A percentile compares a stretch with the other conserved stretches of the same genome.
These are phyloP conservation scores for Ophion ventricosus DNA, from an alignment of 2,888 invertebrate genomes.

Conservation along the genomic window DNA sequence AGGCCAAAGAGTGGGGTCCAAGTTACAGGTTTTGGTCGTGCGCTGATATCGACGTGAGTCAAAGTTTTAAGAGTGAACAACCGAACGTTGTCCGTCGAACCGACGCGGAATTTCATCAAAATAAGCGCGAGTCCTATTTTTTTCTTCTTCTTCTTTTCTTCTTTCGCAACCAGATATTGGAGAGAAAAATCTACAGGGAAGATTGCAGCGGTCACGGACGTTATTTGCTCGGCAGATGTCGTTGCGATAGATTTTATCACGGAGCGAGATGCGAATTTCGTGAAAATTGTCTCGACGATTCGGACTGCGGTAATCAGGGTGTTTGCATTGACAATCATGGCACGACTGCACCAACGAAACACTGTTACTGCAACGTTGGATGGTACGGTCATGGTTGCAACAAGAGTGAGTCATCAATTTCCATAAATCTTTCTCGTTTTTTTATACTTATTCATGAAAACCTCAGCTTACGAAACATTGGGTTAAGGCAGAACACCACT, in stretches of 20 bases:
- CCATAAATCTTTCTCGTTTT: not conserved
- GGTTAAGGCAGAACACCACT: too few species aligned
- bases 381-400: conserved; percentile 94
- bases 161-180: conserved; percentile 75
- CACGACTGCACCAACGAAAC: conserved; percentile 91
- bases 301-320: conserved; percentile 94
- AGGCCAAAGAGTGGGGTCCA: conserved; percentile 95
- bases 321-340: conserved; percentile 92
- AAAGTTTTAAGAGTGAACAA: not conserved
- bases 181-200: conserved; percentile 91
- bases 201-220: conserved; percentile 94
- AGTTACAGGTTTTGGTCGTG: conserved; percentile 97
- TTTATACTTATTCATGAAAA: not conserved
- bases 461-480: not conserved
- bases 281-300: conserved; percentile 93
- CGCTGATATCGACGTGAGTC: conserved; percentile 93
- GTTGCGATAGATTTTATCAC: conserved; percentile 91
- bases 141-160: conserved; percentile 3
- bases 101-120: not conserved
- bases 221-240: conserved; percentile 90
- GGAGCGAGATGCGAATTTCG: conserved; percentile 94
- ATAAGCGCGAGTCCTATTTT: too few species aligned
- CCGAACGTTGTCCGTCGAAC: not conserved
- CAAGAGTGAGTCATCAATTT: conserved; percentile 87
- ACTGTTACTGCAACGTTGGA: conserved; percentile 96